Conservation (phyloP, 1,140 invertebrate species). For the Neodiprion pinetum region DNA sequence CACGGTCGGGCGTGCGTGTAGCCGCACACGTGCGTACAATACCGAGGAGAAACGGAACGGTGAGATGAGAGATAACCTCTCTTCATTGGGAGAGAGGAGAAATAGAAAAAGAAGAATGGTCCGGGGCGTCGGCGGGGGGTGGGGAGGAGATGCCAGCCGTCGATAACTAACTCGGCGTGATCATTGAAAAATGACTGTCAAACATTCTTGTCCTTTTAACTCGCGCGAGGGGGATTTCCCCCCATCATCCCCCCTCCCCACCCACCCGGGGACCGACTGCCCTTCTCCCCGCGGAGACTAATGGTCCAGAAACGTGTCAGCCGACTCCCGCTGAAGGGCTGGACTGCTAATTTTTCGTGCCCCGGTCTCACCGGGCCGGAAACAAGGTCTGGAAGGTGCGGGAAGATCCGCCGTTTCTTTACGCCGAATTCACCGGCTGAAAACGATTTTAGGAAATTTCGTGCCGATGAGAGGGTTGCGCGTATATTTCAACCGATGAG, state of each 20-base stretch:
- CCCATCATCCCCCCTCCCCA: slow-evolving; percentile 31
- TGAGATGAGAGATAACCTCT: slow-evolving; percentile 31
- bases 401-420: too few species aligned
- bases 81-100: slow-evolving; percentile 31
- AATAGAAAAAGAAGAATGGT: slow-evolving; percentile 52
- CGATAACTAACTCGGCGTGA: slow-evolving; percentile 57
- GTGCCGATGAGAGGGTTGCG: background rate
- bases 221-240: slow-evolving; percentile 45
- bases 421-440: background rate
- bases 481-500: background rate
- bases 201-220: slow-evolving; percentile 59
- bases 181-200: slow-evolving; percentile 63
- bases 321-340: slow-evolving; percentile 25
- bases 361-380: background rate
- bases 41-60: slow-evolving; percentile 35
- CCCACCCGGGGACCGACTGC: slow-evolving; percentile 3
- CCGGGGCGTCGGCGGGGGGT: slow-evolving; percentile 31
- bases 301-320: slow-evolving; percentile 38
- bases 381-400: too few species aligned
- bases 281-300: slow-evolving; percentile 33
- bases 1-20: slow-evolving; percentile 35
- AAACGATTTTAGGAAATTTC: background rate
- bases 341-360: slow-evolving; percentile 30
- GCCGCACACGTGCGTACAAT: slow-evolving; percentile 35
- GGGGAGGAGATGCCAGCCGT: slow-evolving; percentile 46